Evolutionary conservation across 2,888 invertebrate species (phyloP).

Genomic region (Ophion costatus): DNA sequence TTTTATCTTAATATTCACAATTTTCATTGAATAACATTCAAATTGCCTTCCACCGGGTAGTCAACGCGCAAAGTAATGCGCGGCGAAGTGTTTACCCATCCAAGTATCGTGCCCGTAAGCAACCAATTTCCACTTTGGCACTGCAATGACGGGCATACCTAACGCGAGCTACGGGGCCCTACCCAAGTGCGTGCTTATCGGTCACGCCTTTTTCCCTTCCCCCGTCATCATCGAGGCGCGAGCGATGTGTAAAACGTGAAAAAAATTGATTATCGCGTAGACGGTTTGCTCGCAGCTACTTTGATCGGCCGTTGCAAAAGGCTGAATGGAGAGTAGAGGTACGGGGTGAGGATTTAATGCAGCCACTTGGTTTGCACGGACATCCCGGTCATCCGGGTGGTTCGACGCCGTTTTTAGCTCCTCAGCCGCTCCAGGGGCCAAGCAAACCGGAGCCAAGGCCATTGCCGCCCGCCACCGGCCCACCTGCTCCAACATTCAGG

Average conservation of each 20-base stretch:
- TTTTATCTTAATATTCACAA: too few relatives aligned
- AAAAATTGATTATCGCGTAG: conserved; percentile 71
- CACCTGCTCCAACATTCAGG: conserved; percentile 90
- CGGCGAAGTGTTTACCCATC: too few relatives aligned
- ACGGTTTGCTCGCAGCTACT: conserved; percentile 80
- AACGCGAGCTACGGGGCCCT: too few relatives aligned
- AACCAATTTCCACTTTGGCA: too few relatives aligned
- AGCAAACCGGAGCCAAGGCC: conserved; percentile 84
- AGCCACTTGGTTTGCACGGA: conserved; percentile 79
- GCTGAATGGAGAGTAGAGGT: conserved; percentile 83
- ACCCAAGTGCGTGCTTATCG: not conserved
- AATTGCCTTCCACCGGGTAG: too few relatives aligned
- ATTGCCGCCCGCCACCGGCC: conserved; percentile 85
- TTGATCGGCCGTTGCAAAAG: conserved; percentile 83
- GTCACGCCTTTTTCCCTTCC: not conserved
- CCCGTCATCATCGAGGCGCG: not conserved
- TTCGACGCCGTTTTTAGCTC: conserved; percentile 83
- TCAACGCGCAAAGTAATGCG: too few relatives aligned
- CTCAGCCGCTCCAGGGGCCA: conserved; percentile 83
- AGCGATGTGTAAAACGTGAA: conserved; percentile 48
- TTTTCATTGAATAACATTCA: too few relatives aligned
- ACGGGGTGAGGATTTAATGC: conserved; percentile 82
- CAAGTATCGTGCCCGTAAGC: too few relatives aligned
- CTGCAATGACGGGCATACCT: too few relatives aligned
- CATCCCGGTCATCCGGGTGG: conserved; percentile 83